These are phyloP conservation scores for Temnothorax curvispinosus DNA, from an alignment of 1,140 invertebrate genomes.

Conservation along the genomic window DNA sequence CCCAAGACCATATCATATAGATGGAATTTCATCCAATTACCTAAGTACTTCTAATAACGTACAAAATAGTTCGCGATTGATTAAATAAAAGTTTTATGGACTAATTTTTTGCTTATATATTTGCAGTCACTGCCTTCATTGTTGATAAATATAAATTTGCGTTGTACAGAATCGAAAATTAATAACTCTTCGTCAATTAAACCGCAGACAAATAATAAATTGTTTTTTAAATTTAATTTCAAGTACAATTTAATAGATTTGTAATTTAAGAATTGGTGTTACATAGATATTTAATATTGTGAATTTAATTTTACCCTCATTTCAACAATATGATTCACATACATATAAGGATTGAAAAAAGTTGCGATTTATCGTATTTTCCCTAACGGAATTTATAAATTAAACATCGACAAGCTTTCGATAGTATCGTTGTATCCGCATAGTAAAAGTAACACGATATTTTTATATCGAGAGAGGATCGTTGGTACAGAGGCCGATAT, in stretches of 20 bases:
- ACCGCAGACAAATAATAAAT: not conserved
- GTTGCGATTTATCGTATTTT: not conserved
- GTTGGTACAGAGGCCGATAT: not conserved
- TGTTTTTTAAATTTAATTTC: not conserved
- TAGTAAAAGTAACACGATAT: constrained; percentile 12
- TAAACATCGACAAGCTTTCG: constrained; percentile 10
- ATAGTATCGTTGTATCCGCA: constrained; percentile 2
- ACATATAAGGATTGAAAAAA: not conserved
- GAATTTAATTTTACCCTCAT: not conserved
- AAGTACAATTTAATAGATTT: not conserved
- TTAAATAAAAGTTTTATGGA: not conserved
- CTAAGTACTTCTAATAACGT: not conserved
- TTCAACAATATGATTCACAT: not conserved
- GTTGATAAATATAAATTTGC: not conserved
- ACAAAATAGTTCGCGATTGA: not conserved
- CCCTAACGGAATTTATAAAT: constrained; percentile 34
- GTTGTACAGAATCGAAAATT: not conserved
- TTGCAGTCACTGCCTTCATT: not conserved
- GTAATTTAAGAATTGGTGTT: not conserved
- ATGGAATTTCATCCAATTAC: constrained; percentile 2
- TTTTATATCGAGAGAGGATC: constrained; percentile 33
- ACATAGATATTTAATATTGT: not conserved
- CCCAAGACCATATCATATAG: not conserved
- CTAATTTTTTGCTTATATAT: not conserved
- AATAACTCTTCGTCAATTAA: not conserved